Conservation (phyloP, 2,888 invertebrate species). For the Xanthia togata region DNA sequence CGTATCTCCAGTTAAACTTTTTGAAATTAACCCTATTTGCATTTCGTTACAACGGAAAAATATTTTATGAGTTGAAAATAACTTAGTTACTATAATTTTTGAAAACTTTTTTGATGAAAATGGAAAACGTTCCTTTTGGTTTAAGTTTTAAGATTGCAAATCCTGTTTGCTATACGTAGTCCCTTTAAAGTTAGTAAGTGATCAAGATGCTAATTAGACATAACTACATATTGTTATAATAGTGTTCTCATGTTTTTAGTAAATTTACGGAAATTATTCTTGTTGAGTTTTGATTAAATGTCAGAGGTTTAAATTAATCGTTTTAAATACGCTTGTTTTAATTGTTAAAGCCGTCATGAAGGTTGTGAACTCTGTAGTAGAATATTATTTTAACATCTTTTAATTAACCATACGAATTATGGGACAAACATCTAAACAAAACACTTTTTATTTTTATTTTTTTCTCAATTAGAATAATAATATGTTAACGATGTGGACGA, state of each 20-base stretch:
- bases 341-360: neutral
- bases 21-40: conserved; percentile 3
- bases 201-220: neutral
- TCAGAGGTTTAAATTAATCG: conserved; percentile 40
- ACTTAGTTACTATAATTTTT: neutral
- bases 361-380: neutral
- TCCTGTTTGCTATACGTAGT: neutral
- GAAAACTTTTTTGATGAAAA: neutral
- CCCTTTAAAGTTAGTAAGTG: neutral
- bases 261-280: conserved; percentile 27
- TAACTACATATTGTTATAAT: conserved; percentile 26
- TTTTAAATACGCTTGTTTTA: conserved; percentile 12
- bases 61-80: neutral
- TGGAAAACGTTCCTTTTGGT: conserved; percentile 21
- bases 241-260: conserved; percentile 37
- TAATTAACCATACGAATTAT: too few species aligned
- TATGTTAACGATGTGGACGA: too few species aligned
- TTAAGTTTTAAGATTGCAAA: neutral
- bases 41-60: neutral
- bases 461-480: too few species aligned
- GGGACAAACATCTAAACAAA: too few species aligned
- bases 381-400: neutral
- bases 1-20: neutral
- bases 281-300: conserved; percentile 50
- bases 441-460: neutral